A percentile compares a stretch with the other conserved stretches of the same genome.
Conservation (phyloP, 2,797 vertebrate species). For the Poeciliopsis turneri region DNA sequence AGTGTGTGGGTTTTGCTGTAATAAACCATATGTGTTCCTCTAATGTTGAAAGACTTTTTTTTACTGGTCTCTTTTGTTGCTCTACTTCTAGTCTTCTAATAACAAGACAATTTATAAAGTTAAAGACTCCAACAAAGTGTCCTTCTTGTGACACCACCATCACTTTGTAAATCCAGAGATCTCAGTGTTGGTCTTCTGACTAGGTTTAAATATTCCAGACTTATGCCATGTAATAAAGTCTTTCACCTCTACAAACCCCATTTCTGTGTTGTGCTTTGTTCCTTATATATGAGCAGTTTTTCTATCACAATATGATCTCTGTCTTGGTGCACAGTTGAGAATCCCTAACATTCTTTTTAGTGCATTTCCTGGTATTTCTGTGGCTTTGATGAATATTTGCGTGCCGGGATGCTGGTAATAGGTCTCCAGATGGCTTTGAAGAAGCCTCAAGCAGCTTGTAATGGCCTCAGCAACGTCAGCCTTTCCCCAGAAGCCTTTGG, state of each 20-base stretch:
- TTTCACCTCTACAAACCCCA: background rate
- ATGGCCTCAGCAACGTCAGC: background rate
- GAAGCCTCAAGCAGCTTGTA: background rate
- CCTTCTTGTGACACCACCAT: background rate
- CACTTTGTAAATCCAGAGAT: background rate
- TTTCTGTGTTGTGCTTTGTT: background rate
- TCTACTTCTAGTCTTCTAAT: background rate
- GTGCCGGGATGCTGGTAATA: background rate
- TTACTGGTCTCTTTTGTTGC: background rate
- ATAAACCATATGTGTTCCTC: background rate
- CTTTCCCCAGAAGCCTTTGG: background rate
- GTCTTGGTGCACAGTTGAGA: background rate
- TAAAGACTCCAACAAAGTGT: background rate
- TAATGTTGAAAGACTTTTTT: background rate
- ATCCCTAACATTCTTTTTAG: background rate
- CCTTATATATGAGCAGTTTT: background rate
- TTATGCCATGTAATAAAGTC: background rate
- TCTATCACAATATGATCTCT: background rate
- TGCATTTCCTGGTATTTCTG: background rate
- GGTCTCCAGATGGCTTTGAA: constrained; percentile 4
- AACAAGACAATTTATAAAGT: background rate
- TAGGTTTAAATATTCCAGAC: background rate
- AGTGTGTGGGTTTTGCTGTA: background rate
- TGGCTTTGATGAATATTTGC: background rate
- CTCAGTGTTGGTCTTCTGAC: background rate